Conservation (phyloP, 2,888 invertebrate species). For the Folsomia candida region DNA sequence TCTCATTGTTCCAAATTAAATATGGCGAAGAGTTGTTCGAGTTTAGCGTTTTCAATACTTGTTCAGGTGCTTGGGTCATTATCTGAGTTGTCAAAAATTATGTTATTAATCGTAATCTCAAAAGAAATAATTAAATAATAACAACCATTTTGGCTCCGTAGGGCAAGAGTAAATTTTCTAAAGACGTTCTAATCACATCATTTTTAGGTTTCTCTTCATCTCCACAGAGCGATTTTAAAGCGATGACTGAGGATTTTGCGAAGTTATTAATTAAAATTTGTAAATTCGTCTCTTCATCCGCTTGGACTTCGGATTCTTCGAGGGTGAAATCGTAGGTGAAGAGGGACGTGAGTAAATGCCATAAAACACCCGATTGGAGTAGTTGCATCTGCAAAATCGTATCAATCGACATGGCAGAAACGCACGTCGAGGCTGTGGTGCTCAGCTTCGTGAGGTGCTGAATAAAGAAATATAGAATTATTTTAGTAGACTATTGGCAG, state of each 20-base stretch:
- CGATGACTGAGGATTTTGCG: constrained; percentile 46
- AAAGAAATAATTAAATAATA: constrained; percentile 4
- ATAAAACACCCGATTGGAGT: constrained; percentile 81
- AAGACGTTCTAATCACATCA: constrained; percentile 63
- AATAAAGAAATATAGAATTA: constrained; percentile 29
- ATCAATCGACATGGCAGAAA: constrained; percentile 82
- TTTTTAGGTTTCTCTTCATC: constrained; percentile 56
- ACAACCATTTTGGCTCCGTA: constrained; percentile 66
- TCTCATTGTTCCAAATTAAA: constrained; percentile 96
- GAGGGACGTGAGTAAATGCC: constrained; percentile 84
- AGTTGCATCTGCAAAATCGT: constrained; percentile 79
- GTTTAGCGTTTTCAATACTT: constrained; percentile 84
- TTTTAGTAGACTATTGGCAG: no score
- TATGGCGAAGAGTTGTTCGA: constrained; percentile 95
- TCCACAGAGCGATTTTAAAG: constrained; percentile 43
- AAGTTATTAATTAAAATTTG: constrained; percentile 56
- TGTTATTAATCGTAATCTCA: constrained; percentile 6
- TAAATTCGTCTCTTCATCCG: constrained; percentile 78
- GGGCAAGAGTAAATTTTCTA: constrained; percentile 74
- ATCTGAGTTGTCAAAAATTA: constrained; percentile 31
- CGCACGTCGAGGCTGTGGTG: constrained; percentile 85
- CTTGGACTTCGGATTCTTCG: constrained; percentile 91
- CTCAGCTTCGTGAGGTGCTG: constrained; percentile 79
- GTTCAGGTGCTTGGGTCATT: constrained; percentile 55
- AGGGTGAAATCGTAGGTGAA: constrained; percentile 96